These are phyloP conservation scores for Galaxea fascicularis DNA, from an alignment of 92 coral and sea anemone species.

Conservation along the genomic window DNA sequence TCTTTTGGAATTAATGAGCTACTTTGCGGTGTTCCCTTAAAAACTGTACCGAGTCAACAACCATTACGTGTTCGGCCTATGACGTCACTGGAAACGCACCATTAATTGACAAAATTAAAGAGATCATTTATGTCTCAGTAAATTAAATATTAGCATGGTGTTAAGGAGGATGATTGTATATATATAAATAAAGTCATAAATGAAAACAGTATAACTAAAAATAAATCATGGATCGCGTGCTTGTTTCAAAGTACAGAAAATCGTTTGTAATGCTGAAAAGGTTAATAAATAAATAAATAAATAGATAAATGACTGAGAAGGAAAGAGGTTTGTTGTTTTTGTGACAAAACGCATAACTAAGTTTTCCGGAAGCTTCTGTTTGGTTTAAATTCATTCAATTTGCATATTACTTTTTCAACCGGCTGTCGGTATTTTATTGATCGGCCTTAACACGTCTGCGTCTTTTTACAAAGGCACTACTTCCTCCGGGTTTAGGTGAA, in stretches of 20 bases:
- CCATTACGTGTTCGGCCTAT: background rate
- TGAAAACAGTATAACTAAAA: background rate
- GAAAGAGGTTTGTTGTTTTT: background rate
- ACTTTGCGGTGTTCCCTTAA: background rate
- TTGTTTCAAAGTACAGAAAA: background rate
- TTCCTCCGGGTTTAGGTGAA: background rate
- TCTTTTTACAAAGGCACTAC: too few relatives aligned
- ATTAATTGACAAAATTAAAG: background rate
- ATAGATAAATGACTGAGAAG: too few relatives aligned
- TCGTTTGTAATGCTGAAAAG: background rate
- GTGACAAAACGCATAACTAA: too few relatives aligned
- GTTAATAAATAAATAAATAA: background rate
- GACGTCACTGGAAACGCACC: background rate
- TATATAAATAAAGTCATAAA: too few relatives aligned
- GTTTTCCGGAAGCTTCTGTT: too few relatives aligned
- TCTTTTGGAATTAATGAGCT: background rate
- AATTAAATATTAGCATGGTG: background rate
- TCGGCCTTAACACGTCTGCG: background rate
- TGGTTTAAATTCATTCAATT: too few relatives aligned
- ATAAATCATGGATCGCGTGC: background rate
- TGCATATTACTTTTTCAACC: too few relatives aligned
- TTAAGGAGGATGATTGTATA: background rate
- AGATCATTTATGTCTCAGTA: background rate
- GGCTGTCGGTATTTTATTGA: background rate
- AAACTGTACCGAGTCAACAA: background rate